Conservation (phyloP, 2,888 invertebrate genomes). For the Synergus laeviventris region DNA sequence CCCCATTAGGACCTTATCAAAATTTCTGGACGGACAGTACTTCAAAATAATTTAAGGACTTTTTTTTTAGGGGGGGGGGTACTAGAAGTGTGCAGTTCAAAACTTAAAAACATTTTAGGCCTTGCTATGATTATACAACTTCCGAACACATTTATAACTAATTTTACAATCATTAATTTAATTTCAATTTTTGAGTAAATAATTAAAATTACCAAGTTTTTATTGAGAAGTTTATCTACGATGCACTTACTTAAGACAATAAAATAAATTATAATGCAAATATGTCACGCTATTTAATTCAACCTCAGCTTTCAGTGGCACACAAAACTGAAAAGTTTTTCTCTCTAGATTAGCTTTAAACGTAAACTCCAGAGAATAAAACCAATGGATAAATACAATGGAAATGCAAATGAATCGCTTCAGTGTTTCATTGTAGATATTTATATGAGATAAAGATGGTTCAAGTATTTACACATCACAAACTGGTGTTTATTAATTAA, state of each 20-base stretch:
- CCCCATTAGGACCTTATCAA: no score
- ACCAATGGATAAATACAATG: not conserved
- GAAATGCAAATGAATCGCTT: conserved; percentile 1
- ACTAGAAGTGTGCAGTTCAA: no score
- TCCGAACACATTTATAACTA: not conserved
- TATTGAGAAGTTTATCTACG: no score
- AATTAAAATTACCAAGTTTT: no score
- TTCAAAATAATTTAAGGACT: no score
- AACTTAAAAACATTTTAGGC: no score
- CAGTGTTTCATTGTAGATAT: not conserved
- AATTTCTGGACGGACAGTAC: no score
- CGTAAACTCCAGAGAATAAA: not conserved
- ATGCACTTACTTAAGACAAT: not conserved
- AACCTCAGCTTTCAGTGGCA: not conserved
- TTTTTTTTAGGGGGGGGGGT: no score
- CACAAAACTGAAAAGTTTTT: not conserved
- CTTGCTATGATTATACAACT: no score
- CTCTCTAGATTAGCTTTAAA: not conserved
- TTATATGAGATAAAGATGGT: not conserved
- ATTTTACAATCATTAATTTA: no score
- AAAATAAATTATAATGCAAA: not conserved
- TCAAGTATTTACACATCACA: not conserved
- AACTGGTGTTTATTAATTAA: not conserved
- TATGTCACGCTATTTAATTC: not conserved
- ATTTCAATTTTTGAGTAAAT: no score